Conservation (phyloP, 2,113 vertebrate genomes). For the Neodon shergylaensis region DNA sequence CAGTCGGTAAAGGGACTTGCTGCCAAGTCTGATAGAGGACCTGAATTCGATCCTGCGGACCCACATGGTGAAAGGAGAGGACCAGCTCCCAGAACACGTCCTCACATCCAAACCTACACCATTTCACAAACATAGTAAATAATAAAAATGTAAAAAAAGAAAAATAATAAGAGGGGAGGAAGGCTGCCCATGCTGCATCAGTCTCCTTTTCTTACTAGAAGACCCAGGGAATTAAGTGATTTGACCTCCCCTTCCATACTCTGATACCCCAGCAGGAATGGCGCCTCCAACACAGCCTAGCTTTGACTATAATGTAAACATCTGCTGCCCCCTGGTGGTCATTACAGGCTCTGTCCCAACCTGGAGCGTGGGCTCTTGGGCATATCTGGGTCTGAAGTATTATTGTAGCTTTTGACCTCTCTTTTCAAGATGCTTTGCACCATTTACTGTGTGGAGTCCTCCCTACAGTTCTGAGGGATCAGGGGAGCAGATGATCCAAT, state of each 20-base stretch:
- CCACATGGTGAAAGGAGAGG: background rate
- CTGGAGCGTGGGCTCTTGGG: too few species aligned
- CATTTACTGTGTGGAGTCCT: background rate
- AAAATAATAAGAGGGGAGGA: too few species aligned
- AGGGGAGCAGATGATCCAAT: background rate
- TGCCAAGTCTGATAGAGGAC: background rate
- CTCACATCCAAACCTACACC: background rate
- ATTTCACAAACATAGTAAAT: background rate
- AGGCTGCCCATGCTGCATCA: background rate
- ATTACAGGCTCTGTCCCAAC: background rate
- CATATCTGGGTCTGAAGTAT: background rate
- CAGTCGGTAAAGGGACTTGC: background rate
- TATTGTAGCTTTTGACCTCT: background rate
- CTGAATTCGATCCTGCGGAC: background rate
- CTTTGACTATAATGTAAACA: background rate
- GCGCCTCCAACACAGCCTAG: background rate
- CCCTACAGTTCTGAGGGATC: background rate
- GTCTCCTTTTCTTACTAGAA: background rate
- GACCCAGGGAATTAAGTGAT: background rate
- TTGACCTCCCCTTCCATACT: background rate
- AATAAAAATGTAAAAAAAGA: background rate
- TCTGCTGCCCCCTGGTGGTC: slow-evolving; percentile 63
- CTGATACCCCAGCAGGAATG: background rate
- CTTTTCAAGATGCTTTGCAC: background rate
- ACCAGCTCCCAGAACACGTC: too few species aligned